Evolutionary conservation across 2,888 invertebrate species (phyloP), one percentile per base, ranked within the genome.

Genomic region (Dasypolia templi): DNA sequence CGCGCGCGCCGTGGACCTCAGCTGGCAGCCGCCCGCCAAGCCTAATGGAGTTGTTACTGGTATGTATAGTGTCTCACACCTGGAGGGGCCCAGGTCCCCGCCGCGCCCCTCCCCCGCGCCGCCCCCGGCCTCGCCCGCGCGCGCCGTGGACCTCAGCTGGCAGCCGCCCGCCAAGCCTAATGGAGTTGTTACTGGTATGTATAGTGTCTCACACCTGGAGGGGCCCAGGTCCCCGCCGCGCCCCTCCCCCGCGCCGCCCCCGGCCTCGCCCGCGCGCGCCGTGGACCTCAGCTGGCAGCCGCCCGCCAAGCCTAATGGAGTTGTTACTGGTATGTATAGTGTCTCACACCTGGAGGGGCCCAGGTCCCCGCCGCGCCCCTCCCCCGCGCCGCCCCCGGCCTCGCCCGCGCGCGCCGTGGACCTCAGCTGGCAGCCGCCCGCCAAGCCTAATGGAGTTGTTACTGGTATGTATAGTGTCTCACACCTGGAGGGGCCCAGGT

Each of bases 341-440:
- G 19, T 53, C 6, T 2, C 53, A 53, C 53, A 53, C 53, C 14
- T 39, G 39, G 9, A 39, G 35, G 5, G n/a, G 4, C 99, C 99
- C 1, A 97, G 97, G n/a, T 97, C 98, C 0, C 97, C 99, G 87
- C 94, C 99, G 46, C 98, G 98, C 39, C 97, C 98, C 5, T 94
- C 97, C 17, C 88, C 97, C 85, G 97, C 97, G 35, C 84, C 86
- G 14, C 85, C 85, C 4, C 86, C 86, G 35, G 95, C 97, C 51
- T 92, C 94, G 4, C 79, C 93, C 81, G 88, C 93, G 3, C 88
- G 95, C 88, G 95, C 88, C 58, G 97, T 98, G 5, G 97, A 98
- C 86, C 95, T 99, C 39, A 97, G 97, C 84, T 99, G 99, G 99
- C 97, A 98, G 90, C 98, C 99, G 46, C 99, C 99, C 0, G 98